Evolutionary conservation across 2,888 invertebrate genomes (phyloP).

Genomic region (Xylota sylvarum): DNA sequence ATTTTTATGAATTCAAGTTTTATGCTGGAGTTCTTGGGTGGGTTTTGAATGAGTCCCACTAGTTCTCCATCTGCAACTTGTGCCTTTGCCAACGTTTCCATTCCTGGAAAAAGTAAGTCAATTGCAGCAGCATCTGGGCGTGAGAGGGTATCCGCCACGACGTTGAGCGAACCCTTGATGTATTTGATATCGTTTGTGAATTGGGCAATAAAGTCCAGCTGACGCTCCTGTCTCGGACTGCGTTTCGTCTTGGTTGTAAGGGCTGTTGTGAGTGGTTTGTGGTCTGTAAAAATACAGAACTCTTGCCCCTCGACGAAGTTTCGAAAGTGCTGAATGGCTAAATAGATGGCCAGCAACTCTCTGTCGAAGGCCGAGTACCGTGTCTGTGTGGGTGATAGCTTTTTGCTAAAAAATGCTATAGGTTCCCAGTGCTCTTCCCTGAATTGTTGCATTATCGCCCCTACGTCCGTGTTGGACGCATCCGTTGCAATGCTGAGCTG

Average conservation of each 20-base stretch:
- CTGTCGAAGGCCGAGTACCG: constrained; percentile 11
- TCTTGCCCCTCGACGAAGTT: neutral
- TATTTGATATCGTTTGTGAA: constrained; percentile 47
- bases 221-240: constrained; percentile 81
- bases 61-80: constrained; percentile 38
- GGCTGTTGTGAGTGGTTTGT: no score
- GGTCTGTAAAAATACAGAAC: neutral
- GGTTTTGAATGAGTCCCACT: neutral
- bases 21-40: neutral
- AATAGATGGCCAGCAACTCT: constrained; percentile 70
- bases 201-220: constrained; percentile 79
- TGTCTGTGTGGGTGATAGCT: neutral
- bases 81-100: constrained; percentile 23
- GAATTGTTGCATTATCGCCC: neutral
- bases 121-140: constrained; percentile 31
- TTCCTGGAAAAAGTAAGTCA: neutral
- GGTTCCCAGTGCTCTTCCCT: constrained; percentile 11
- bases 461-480: neutral
- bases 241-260: constrained; percentile 73
- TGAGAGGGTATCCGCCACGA: constrained; percentile 25
- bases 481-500: neutral
- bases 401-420: constrained; percentile 13
- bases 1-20: neutral
- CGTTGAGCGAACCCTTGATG: constrained; percentile 22
- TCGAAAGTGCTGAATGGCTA: neutral